Evolutionary conservation across 35 echinoderm and acorn worm genomes (phyloP).

Genomic region (Diadema setosum): DNA sequence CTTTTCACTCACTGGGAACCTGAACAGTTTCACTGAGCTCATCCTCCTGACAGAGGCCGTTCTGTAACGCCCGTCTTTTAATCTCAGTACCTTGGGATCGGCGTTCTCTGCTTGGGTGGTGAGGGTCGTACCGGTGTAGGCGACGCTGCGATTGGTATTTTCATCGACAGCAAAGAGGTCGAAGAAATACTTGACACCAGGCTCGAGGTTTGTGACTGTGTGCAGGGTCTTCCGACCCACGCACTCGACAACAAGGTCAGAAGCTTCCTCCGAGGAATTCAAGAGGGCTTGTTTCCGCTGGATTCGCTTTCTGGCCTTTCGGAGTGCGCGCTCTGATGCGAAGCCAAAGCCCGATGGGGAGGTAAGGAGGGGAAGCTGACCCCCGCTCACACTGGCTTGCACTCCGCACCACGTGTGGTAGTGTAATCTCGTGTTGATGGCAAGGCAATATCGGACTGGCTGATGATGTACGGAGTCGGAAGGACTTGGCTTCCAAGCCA

Average conservation of each 20-base stretch:
- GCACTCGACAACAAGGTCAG: slow-evolving; percentile 75
- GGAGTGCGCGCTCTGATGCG: slow-evolving; percentile 12
- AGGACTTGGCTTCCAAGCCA: slow-evolving; percentile 89
- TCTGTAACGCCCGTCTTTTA: slow-evolving; percentile 80
- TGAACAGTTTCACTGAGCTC: slow-evolving; percentile 67
- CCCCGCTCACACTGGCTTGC: slow-evolving; percentile 25
- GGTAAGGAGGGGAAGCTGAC: neutral
- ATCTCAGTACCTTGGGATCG: slow-evolving; percentile 19
- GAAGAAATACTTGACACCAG: slow-evolving; percentile 71
- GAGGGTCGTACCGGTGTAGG: slow-evolving; percentile 56
- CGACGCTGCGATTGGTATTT: slow-evolving; percentile 66
- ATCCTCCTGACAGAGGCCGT: slow-evolving; percentile 57
- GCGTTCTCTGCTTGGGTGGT: slow-evolving; percentile 29
- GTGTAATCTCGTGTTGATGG: slow-evolving; percentile 64
- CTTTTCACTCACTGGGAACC: slow-evolving; percentile 51
- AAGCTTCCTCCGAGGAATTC: slow-evolving; percentile 3
- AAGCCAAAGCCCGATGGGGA: slow-evolving; percentile 44
- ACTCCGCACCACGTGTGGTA: slow-evolving; percentile 88
- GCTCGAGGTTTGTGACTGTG: slow-evolving; percentile 78
- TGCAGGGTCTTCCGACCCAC: slow-evolving; percentile 83
- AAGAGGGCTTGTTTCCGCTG: neutral
- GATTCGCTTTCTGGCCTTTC: neutral
- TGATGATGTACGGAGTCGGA: slow-evolving; percentile 62
- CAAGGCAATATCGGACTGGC: slow-evolving; percentile 80
- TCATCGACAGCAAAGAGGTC: slow-evolving; percentile 90